phyloP scores from a whole-genome alignment of 2,797 vertebrate genomes.

The Monodelphis domestica region DNA sequence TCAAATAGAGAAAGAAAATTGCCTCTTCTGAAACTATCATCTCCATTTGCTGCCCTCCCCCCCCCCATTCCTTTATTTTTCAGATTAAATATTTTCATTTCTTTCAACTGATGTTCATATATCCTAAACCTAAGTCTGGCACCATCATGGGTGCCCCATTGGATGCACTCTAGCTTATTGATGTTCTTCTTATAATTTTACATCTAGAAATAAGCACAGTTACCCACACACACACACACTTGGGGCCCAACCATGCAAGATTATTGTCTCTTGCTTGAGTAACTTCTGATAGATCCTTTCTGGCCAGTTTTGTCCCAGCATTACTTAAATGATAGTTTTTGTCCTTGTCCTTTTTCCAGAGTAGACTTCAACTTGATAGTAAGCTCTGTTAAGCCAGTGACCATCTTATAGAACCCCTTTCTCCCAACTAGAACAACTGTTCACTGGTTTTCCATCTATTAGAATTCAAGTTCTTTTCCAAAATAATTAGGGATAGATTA shows the following conservation, averaged over 20 bases:
- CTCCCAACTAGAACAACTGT: background rate
- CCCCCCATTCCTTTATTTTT: background rate
- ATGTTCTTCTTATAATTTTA: background rate
- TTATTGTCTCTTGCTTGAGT: conserved; percentile 24
- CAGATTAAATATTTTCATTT: background rate
- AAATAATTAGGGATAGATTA: conserved; percentile 17
- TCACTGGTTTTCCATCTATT: conserved; percentile 19
- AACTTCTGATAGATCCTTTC: conserved; percentile 21
- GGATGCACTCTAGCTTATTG: background rate
- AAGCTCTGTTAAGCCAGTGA: conserved; percentile 19
- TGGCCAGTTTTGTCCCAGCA: conserved; percentile 22
- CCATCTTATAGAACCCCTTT: background rate
- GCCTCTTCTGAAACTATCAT: background rate
- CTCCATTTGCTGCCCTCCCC: background rate
- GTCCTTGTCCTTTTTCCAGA: background rate
- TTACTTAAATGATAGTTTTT: conserved; percentile 12
- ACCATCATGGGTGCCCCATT: background rate
- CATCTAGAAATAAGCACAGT: background rate
- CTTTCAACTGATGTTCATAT: background rate
- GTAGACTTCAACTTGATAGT: conserved; percentile 4
- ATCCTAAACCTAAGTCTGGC: background rate
- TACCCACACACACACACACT: background rate
- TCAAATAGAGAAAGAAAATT: background rate
- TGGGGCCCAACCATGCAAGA: background rate
- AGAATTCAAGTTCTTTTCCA: background rate